Evolutionary conservation across 2,113 vertebrate genomes (phyloP).

Genomic region (Corapipo altera): DNA sequence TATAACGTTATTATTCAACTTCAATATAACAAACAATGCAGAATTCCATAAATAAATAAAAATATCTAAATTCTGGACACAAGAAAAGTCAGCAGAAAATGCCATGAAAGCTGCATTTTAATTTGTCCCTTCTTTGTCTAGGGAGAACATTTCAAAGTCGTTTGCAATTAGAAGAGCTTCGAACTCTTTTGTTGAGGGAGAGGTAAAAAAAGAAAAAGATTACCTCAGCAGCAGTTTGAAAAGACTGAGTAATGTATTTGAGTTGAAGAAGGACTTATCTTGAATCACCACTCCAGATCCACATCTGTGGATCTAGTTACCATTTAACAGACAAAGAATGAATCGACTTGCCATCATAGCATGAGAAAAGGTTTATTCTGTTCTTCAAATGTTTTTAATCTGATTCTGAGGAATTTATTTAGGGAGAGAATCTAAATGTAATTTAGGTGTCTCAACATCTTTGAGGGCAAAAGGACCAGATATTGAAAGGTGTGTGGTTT

Average conservation of each 20-base stretch:
- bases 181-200: neutral
- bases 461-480: neutral
- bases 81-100: neutral
- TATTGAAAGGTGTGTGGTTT: neutral
- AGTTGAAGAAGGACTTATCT: neutral
- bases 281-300: neutral
- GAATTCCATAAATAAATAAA: neutral
- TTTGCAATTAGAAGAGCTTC: constrained; percentile 20
- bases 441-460: neutral
- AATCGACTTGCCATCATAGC: neutral
- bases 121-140: neutral
- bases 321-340: neutral
- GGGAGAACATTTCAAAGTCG: neutral
- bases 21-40: neutral
- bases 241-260: neutral
- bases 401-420: neutral
- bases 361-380: neutral
- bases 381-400: neutral
- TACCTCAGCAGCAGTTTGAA: neutral
- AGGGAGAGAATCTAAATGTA: neutral
- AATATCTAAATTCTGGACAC: neutral
- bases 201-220: neutral
- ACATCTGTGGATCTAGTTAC: neutral
- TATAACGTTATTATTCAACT: neutral
- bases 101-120: neutral